Evolutionary conservation across 2,888 invertebrate species (phyloP).

Genomic region (Imbricaverruca yamaguchii): DNA sequence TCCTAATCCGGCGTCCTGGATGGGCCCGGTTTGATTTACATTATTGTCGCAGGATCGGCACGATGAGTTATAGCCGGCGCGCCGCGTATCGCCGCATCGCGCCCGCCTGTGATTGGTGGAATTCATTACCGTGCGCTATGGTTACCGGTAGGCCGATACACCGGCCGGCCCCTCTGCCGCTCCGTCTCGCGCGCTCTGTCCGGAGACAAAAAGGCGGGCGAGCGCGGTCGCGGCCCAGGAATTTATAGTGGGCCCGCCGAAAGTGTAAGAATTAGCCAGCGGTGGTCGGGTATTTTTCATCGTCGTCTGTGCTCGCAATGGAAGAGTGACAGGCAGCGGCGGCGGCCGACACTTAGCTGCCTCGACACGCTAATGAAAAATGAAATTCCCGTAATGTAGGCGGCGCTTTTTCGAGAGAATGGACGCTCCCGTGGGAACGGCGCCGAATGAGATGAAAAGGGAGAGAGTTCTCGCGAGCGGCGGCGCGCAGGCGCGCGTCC

Average conservation of each 20-base stretch:
- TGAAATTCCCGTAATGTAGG: conserved; percentile 10
- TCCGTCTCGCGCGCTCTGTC: not conserved
- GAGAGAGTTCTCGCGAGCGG: not conserved
- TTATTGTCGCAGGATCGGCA: conserved; percentile 5
- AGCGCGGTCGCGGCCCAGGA: not conserved
- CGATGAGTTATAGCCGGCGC: conserved; percentile 9
- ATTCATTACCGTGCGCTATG: conserved; percentile 16
- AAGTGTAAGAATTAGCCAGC: not conserved
- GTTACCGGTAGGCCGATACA: not conserved
- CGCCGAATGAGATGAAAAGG: not conserved
- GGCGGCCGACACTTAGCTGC: not conserved
- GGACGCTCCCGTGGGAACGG: conserved; percentile 2
- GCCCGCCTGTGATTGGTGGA: not conserved
- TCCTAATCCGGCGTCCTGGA: conserved; percentile 3
- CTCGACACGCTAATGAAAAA: conserved; percentile 2
- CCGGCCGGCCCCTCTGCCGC: too few relatives aligned
- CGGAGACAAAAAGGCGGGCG: not conserved
- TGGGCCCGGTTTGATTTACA: conserved; percentile 15
- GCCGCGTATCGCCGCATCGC: not conserved
- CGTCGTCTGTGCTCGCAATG: not conserved
- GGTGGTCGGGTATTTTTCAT: not conserved
- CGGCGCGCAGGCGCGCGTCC: too few relatives aligned
- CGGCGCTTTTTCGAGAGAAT: not conserved
- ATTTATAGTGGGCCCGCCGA: not conserved
- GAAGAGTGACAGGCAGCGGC: not conserved